Conservation (phyloP, 2,113 vertebrate genomes). For the Laticauda colubrina region DNA sequence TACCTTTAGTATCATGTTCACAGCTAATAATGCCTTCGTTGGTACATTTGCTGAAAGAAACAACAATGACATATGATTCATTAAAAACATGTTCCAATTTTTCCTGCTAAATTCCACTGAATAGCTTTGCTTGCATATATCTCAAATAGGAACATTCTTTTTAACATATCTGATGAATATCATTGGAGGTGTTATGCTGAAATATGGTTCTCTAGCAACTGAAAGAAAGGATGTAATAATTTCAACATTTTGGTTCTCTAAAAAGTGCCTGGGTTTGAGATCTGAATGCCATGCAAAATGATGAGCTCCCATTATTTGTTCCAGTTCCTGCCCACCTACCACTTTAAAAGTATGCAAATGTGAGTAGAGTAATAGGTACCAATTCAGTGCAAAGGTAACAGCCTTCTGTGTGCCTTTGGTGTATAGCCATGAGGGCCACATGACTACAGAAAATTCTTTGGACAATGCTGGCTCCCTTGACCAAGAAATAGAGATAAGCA, state of each 20-base stretch:
- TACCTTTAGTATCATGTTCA: conserved; percentile 59
- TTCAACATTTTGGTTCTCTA: not conserved
- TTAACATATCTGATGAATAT: not conserved
- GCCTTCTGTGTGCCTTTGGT: not conserved
- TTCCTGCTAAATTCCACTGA: conserved; percentile 5
- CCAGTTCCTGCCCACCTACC: not conserved
- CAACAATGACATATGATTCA: not conserved
- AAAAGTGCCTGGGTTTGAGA: not conserved
- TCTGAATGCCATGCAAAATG: not conserved
- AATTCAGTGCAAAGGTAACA: not conserved
- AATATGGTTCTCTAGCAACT: not conserved
- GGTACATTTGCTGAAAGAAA: conserved; percentile 66
- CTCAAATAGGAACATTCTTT: not conserved
- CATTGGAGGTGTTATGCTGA: not conserved
- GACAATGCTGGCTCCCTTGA: not conserved
- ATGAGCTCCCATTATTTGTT: not conserved
- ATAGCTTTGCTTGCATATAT: not conserved
- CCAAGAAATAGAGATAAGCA: not conserved
- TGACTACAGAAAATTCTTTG: not conserved
- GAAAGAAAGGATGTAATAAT: not conserved
- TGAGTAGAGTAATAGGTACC: not conserved
- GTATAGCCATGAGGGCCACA: not conserved
- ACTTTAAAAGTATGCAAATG: not conserved
- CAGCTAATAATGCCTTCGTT: conserved; percentile 59
- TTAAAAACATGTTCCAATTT: not conserved